Evolutionary conservation across 2,888 invertebrate genomes (phyloP).

Genomic region (Pyrrhia umbra): DNA sequence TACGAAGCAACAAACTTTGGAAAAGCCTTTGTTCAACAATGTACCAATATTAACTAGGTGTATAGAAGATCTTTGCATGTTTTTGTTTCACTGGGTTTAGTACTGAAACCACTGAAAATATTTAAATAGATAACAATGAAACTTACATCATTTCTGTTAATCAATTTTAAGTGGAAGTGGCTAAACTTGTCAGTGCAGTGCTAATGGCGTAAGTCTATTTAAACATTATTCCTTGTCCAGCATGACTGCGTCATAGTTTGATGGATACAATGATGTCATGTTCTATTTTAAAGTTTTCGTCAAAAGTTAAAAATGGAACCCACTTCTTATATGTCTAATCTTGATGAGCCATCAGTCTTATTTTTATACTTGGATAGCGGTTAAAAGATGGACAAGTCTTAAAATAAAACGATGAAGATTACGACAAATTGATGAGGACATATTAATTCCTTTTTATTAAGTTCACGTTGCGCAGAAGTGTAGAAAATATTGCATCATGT

Average conservation of each 20-base stretch:
- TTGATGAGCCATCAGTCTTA: constrained; percentile 6
- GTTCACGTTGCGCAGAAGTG: constrained; percentile 2
- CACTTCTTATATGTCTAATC: constrained; percentile 1
- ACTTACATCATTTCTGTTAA: too few species aligned
- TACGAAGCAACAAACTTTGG: too few species aligned
- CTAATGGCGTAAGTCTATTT: constrained; percentile 18
- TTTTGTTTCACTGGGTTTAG: too few species aligned
- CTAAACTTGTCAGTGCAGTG: neutral
- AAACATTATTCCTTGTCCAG: constrained; percentile 6
- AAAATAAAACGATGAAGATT: constrained; percentile 43
- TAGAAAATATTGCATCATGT: constrained; percentile 33
- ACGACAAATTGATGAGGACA: constrained; percentile 42
- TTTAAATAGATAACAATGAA: too few species aligned
- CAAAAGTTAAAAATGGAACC: constrained; percentile 21
- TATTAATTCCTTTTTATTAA: constrained; percentile 47
- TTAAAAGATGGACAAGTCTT: constrained; percentile 14
- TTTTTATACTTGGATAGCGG: neutral
- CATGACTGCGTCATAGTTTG: neutral
- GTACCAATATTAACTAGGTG: too few species aligned
- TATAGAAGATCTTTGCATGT: too few species aligned
- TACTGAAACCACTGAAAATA: too few species aligned
- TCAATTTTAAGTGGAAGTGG: too few species aligned
- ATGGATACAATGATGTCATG: constrained; percentile 31
- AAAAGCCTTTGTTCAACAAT: too few species aligned
- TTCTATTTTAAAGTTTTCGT: constrained; percentile 5